Evolutionary conservation across 1,140 invertebrate genomes (phyloP).

Genomic region (Conus betulinus): DNA sequence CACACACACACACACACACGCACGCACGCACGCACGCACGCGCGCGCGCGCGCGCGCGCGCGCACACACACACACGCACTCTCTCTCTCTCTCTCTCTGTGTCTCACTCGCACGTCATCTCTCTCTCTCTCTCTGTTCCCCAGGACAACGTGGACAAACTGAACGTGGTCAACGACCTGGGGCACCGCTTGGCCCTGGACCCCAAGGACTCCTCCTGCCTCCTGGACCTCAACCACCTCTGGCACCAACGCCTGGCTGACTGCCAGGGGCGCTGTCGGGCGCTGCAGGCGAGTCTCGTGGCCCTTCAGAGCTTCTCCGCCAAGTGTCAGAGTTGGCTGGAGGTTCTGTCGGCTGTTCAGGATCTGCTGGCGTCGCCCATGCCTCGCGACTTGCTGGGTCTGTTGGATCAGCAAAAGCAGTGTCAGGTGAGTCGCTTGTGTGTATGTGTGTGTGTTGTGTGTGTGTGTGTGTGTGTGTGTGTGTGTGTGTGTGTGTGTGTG

Average conservation of each 20-base stretch:
- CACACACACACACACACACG: too few species aligned
- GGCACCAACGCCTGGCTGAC: slow-evolving; percentile 60
- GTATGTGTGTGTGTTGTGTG: not conserved
- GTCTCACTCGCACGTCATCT: too few species aligned
- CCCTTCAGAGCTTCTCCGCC: slow-evolving; percentile 69
- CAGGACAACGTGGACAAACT: slow-evolving; percentile 33
- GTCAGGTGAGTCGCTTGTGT: slow-evolving; percentile 59
- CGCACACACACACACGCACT: too few species aligned
- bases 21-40: too few species aligned
- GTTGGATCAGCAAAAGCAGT: slow-evolving; percentile 66
- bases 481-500: too few species aligned
- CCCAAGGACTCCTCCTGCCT: slow-evolving; percentile 58
- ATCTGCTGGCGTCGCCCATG: slow-evolving; percentile 64
- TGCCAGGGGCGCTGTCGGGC: slow-evolving; percentile 62
- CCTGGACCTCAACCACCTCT: slow-evolving; percentile 67
- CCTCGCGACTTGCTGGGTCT: slow-evolving; percentile 66
- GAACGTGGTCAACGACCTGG: slow-evolving; percentile 41
- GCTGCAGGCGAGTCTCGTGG: slow-evolving; percentile 62
- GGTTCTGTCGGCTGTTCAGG: slow-evolving; percentile 68
- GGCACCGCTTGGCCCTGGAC: slow-evolving; percentile 67
- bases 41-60: too few species aligned
- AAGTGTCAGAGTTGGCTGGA: slow-evolving; percentile 73
- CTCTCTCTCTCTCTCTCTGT: too few species aligned
- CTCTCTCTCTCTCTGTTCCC: too few species aligned
- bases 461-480: not conserved